Conservation (phyloP, 2,113 vertebrate genomes). For the Meleagris gallopavo region DNA sequence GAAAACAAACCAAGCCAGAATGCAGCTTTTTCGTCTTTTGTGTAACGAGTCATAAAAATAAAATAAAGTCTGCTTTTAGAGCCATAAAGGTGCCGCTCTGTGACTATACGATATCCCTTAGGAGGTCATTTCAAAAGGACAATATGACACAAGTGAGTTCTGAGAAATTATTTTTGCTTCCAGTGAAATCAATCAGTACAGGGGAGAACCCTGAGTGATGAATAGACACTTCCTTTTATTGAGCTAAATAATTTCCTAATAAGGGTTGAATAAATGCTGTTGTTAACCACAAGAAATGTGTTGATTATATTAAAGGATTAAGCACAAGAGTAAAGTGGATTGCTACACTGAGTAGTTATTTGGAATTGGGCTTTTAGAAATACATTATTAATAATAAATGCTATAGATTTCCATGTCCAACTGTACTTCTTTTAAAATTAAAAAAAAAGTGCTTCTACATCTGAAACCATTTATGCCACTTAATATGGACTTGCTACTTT, state of each 20-base stretch:
- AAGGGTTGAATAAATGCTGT: conserved; percentile 67
- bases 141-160: conserved; percentile 59
- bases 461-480: conserved; percentile 12
- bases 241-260: conserved; percentile 74
- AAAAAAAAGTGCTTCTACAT: background rate
- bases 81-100: conserved; percentile 9
- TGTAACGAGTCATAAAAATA: background rate
- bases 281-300: conserved; percentile 59
- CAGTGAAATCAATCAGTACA: conserved; percentile 26
- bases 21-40: background rate
- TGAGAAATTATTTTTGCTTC: conserved; percentile 39
- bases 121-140: conserved; percentile 63
- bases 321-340: conserved; percentile 35
- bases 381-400: background rate
- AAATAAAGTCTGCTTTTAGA: conserved; percentile 9
- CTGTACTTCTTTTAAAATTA: background rate
- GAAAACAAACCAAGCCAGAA: background rate
- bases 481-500: background rate
- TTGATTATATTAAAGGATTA: conserved; percentile 1
- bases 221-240: conserved; percentile 69
- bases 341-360: background rate
- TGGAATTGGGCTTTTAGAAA: background rate
- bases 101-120: conserved; percentile 44
- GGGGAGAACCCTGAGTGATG: conserved; percentile 20
- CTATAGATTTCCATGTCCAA: background rate